Evolutionary conservation across 2,113 vertebrate species (phyloP), one percentile per base, ranked within the genome.

Genomic region (Lampris megalopsis): DNA sequence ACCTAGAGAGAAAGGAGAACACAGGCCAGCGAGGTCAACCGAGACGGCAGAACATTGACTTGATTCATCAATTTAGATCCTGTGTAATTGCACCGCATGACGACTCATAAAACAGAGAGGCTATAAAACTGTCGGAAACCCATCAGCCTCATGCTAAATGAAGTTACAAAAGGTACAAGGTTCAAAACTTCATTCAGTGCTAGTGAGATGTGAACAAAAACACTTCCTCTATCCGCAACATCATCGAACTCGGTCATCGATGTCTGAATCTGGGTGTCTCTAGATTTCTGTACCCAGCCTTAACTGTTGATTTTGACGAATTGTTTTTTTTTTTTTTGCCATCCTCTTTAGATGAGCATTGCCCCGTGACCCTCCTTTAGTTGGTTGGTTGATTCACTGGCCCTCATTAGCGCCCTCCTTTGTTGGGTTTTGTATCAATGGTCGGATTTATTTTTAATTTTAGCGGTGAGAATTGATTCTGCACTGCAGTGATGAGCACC

Each of bases 21-120:
- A 91, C 90, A 89, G 92, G 91, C 90, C 93, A 85, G 75, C 79
- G 83, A 93, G 95, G 96, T 94, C 95, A 94, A 91, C 68, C 63
- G 94, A 94, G 94, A 94, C 92, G 86, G 87, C 77, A 85, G 94
- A 95, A 96, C 95, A 96, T 95, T 93, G 94, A 95, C 96, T 96
- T 95, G 96, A 96, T 97, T 97, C 96, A 96, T 97, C 97, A 96
- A 96, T 97, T 97, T 95, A 97, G 94, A 92, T 94, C 93, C 91
- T 84, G 93, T 94, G 91, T 97, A 96, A 97, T 95, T 95, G 96
- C 94, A 81, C 94, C 82, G 95, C 96, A 93, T 95, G 95, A 96
- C 93, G 92, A 94, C 94, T 94, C 93, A 94, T 95, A 95, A 95
- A 96, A 93, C 93, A 94, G 75, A 84, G 86, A 85, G 93, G 93